A percentile compares a stretch with the other conserved stretches of the same genome.
These are phyloP conservation scores for Nixonia krombeini DNA, from an alignment of 1,140 invertebrate species.

Conservation along the genomic window DNA sequence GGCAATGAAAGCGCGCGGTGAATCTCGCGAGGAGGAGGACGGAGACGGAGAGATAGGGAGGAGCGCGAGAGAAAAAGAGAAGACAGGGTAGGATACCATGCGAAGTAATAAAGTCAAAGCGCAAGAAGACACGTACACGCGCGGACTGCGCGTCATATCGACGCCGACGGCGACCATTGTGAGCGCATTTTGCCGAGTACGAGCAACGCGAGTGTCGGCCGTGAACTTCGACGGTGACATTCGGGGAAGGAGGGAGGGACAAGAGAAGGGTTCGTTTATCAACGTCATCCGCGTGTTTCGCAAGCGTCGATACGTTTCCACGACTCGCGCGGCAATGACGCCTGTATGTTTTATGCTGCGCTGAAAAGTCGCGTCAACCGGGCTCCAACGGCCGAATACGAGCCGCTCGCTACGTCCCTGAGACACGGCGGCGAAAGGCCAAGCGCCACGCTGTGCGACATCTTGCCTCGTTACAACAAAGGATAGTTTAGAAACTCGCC, in stretches of 20 bases:
- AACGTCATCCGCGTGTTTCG: no score
- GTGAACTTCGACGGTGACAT: constrained; percentile 9
- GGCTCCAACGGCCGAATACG: no score
- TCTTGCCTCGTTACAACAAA: constrained; percentile 50
- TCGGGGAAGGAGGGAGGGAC: constrained; percentile 15
- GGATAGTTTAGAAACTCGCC: constrained; percentile 38
- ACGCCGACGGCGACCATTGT: background rate
- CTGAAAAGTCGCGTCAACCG: no score
- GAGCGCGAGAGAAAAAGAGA: background rate
- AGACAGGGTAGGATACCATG: no score
- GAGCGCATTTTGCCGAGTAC: no score
- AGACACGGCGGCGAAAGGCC: constrained; percentile 14
- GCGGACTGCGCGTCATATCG: constrained; percentile 10
- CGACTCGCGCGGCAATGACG: no score
- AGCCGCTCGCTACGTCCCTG: no score
- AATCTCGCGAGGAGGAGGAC: background rate
- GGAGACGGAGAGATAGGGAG: background rate
- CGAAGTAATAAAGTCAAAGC: constrained; percentile 4
- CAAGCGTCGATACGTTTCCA: no score
- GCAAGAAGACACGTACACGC: constrained; percentile 16
- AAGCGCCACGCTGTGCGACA: constrained; percentile 56
- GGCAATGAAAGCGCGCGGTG: constrained; percentile 13
- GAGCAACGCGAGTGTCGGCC: constrained; percentile 4
- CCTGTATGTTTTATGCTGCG: no score
- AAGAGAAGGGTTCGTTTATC: constrained; percentile 28